These are phyloP conservation scores for Brachionus calyciflorus DNA, from an alignment of 1,140 invertebrate genomes.

Conservation along the genomic window DNA sequence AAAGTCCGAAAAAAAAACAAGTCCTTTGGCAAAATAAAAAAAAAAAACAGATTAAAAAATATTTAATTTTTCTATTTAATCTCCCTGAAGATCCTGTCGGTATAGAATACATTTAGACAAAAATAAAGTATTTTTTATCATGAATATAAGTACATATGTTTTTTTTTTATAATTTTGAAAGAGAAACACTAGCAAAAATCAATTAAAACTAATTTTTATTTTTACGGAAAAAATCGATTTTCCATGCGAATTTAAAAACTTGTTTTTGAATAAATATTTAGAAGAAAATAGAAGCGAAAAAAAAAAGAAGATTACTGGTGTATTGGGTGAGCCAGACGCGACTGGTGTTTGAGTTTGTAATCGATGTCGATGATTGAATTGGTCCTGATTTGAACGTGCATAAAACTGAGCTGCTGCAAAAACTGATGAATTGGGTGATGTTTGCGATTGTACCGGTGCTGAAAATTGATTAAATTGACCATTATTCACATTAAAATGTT, in stretches of 20 bases:
- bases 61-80: too few species aligned
- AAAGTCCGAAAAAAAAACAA: background rate
- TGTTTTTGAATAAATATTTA: background rate
- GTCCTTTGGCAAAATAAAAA: background rate
- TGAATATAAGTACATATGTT: constrained; percentile 12
- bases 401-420: constrained; percentile 24
- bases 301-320: background rate
- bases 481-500: background rate
- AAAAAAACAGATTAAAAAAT: too few species aligned
- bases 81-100: background rate
- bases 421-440: constrained; percentile 19
- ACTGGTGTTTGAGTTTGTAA: background rate
- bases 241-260: background rate
- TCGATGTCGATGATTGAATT: constrained; percentile 17
- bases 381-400: constrained; percentile 15
- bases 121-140: background rate
- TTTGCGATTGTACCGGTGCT: background rate
- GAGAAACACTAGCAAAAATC: background rate
- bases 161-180: background rate
- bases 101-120: background rate
- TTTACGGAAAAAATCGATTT: background rate
- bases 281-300: background rate
- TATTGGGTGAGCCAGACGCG: background rate
- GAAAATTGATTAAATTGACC: background rate
- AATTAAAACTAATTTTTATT: background rate